A percentile compares a stretch with the other conserved stretches of the same genome.
These are phyloP conservation scores for Notolabrus celidotus DNA, from an alignment of 2,797 vertebrate genomes.

Conservation along the genomic window DNA sequence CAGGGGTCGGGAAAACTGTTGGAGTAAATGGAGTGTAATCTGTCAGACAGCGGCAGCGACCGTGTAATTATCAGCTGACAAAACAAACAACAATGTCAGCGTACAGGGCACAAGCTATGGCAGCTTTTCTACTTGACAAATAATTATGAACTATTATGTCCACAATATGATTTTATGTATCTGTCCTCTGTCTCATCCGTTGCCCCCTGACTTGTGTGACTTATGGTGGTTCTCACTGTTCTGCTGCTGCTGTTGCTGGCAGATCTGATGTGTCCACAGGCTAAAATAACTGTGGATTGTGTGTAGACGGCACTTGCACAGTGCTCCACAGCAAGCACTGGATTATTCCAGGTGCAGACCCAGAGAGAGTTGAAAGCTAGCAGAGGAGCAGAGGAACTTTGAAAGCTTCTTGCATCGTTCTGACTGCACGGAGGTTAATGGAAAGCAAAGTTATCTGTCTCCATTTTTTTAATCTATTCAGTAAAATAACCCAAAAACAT, in stretches of 20 bases:
- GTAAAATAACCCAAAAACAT: no score
- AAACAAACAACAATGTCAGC: slow-evolving; percentile 4
- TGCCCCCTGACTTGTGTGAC: not conserved
- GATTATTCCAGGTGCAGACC: no score
- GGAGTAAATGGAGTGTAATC: not conserved
- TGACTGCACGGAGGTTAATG: no score
- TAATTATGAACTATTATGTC: not conserved
- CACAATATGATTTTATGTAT: not conserved
- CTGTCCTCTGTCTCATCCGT: not conserved
- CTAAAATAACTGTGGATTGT: not conserved
- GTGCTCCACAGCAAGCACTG: no score
- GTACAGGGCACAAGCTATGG: not conserved
- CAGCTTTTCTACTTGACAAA: not conserved
- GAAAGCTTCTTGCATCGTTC: no score
- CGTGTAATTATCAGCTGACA: not conserved
- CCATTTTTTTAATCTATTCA: no score
- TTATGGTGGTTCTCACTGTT: not conserved
- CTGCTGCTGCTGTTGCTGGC: not conserved
- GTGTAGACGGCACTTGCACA: not conserved
- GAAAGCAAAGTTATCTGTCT: no score
- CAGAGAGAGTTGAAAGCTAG: no score
- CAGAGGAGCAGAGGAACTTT: no score
- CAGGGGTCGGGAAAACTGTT: slow-evolving; percentile 1
- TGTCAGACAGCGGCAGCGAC: not conserved
- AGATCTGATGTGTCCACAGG: not conserved